Conservation (phyloP, 2,888 invertebrate genomes). For the Sarcophaga variegata region DNA sequence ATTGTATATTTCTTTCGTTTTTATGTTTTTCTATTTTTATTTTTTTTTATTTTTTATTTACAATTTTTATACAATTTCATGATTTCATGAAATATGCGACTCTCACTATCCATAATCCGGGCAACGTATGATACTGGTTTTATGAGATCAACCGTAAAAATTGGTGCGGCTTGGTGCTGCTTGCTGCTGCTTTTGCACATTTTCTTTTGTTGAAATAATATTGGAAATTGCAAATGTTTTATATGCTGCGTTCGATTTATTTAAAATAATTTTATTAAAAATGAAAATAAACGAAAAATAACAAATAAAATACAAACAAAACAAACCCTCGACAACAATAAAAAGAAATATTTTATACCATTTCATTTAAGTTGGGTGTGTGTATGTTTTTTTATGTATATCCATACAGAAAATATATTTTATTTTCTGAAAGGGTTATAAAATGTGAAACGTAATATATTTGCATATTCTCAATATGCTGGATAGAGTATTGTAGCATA, state of each 20-base stretch:
- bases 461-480: conserved; percentile 30
- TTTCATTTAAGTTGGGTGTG: no score
- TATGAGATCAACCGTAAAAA: conserved; percentile 44
- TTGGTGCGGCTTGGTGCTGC: not conserved
- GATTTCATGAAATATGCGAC: not conserved
- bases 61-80: not conserved
- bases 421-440: conserved; percentile 27
- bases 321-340: no score
- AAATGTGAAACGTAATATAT: conserved; percentile 25
- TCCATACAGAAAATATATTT: conserved; percentile 12
- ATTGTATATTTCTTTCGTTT: not conserved
- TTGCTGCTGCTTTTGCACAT: conserved; percentile 22
- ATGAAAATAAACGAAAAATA: not conserved
- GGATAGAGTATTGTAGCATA: conserved; percentile 4
- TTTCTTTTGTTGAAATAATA: conserved; percentile 53
- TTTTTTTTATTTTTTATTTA: not conserved
- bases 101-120: conserved; percentile 25
- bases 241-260: conserved; percentile 30
- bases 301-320: not conserved
- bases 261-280: conserved; percentile 37
- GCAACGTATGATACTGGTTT: conserved; percentile 43
- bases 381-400: not conserved
- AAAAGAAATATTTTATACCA: no score
- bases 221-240: conserved; percentile 44
- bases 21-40: not conserved